phyloP scores from a whole-genome alignment of 2,888 invertebrate species.

The Dryobota labecula region DNA sequence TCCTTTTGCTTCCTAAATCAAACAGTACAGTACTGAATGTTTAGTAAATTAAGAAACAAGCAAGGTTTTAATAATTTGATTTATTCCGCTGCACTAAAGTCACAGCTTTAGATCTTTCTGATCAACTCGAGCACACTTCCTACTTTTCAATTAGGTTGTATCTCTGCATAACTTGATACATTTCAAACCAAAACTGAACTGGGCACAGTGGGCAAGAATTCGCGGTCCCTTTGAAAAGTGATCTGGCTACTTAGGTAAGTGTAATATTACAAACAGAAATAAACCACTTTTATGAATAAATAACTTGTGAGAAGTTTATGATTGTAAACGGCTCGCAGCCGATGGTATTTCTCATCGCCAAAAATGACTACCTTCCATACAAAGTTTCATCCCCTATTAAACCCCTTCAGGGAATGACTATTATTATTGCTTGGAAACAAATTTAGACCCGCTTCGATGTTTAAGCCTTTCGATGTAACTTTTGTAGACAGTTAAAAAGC shows the following conservation, averaged over 20 bases:
- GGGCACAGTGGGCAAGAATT: constrained; percentile 1
- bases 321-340: background rate
- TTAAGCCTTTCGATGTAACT: too few relatives aligned
- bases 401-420: background rate
- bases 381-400: background rate
- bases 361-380: background rate
- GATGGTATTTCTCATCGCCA: background rate
- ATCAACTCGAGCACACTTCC: constrained; percentile 68
- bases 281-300: constrained; percentile 11
- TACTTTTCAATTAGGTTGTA: constrained; percentile 73
- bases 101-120: constrained; percentile 63
- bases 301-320: constrained; percentile 15
- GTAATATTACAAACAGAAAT: constrained; percentile 52
- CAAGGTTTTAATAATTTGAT: background rate
- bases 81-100: constrained; percentile 39
- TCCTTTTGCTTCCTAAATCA: too few relatives aligned
- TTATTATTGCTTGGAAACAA: too few relatives aligned
- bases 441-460: too few relatives aligned
- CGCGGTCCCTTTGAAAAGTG: constrained; percentile 52
- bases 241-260: constrained; percentile 39
- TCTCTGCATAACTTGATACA: constrained; percentile 53
- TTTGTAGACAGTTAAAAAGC: too few relatives aligned
- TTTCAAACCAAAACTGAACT: constrained; percentile 56
- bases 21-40: too few relatives aligned
- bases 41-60: too few relatives aligned